Base-by-base conservation (phyloP, 2,888 invertebrate genomes). In the Leucophenga montana region DNA sequence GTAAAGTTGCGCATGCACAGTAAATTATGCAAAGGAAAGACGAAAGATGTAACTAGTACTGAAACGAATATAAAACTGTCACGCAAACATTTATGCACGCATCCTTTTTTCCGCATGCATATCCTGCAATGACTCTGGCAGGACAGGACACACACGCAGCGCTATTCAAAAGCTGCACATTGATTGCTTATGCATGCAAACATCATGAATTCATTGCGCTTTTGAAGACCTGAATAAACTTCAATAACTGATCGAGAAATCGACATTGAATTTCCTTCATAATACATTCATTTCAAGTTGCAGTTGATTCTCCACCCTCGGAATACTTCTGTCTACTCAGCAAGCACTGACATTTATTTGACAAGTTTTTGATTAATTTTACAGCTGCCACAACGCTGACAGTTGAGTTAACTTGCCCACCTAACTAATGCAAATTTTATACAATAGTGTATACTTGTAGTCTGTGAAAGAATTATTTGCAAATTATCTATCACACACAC, bases 351-450 rank as follows among this genome's bases (percentile, higher is more conserved):
- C 85, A 78, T 85, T 85, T 84, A 85, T 85, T 85, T 85, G 85
- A 85, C 85, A 85, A 85, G 76, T 77, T 81, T 83, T 80, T 82
- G 85, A 85, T 83, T 85, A 84, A 85, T 85, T 85, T 82, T 85
- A 85, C 85, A 85, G 84, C 85, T 85, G 85, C 78, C 69, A 64
- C 53, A 46, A 13, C 48, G 70, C 70, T 72, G 72, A 71, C 73
- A 73, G 68, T 72, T 72, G 44, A 62, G 53, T 66, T 53, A 54
- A 73, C 46, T 64, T 64, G 62, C 16, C 22, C n/a, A n/a, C 71
- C 71, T 68, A 74, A 71, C 79, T 77, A 80, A 83, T 76, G 74
- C 73, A 77, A 59, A 59, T 59, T 59, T 59, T n/a, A 11, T 56
- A 56, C 16, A 9, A 27, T 57, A 14, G 57, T 27, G 27, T 4